phyloP scores from a whole-genome alignment of 2,888 invertebrate genomes.

The Amiota minor region DNA sequence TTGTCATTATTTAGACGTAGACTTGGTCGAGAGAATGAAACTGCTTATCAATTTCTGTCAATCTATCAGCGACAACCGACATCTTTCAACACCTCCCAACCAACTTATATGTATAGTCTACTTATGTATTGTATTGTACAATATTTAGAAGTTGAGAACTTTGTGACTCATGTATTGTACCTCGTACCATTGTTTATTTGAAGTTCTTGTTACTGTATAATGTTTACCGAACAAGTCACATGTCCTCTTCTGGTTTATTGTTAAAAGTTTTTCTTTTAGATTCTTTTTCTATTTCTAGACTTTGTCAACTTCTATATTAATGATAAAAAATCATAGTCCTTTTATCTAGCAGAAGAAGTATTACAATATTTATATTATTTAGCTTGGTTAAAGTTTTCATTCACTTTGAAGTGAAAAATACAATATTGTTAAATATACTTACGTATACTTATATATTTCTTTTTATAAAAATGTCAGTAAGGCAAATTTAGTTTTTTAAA shows the following conservation, averaged over 20 bases:
- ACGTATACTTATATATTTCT: neutral
- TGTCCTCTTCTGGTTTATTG: constrained; percentile 53
- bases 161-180: constrained; percentile 44
- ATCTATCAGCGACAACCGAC: constrained; percentile 51
- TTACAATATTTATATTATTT: too few species aligned
- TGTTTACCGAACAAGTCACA: neutral
- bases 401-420: neutral
- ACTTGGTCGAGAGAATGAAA: constrained; percentile 32
- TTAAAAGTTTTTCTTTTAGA: constrained; percentile 53
- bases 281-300: too few species aligned
- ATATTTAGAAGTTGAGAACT: constrained; percentile 55
- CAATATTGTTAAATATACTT: neutral
- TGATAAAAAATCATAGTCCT: too few species aligned
- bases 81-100: constrained; percentile 42
- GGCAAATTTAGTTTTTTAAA: too few species aligned
- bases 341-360: too few species aligned
- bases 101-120: neutral
- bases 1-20: neutral
- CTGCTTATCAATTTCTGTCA: constrained; percentile 64
- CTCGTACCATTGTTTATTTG: constrained; percentile 54
- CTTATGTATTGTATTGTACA: neutral
- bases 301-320: too few species aligned
- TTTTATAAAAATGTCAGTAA: neutral
- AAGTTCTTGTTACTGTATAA: constrained; percentile 47
- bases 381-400: neutral